A percentile compares a stretch with the other conserved stretches of the same genome.
Conservation (phyloP, 2,797 vertebrate species). For the Chrosomus eos region DNA sequence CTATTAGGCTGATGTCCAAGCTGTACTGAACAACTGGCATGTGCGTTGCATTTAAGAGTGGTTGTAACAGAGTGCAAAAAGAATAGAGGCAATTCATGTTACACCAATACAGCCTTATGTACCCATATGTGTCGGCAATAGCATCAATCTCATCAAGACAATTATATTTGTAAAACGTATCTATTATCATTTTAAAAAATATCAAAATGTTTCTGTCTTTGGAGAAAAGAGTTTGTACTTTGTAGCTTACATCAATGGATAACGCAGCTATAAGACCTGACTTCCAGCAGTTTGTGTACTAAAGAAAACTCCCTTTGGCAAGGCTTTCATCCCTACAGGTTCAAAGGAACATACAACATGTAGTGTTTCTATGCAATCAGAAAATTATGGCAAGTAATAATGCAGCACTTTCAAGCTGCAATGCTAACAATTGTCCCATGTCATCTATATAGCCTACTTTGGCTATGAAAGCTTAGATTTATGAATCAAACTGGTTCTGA, state of each 20-base stretch:
- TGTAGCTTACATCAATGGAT: background rate
- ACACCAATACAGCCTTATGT: background rate
- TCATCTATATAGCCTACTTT: background rate
- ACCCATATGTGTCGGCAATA: background rate
- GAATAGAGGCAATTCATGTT: background rate
- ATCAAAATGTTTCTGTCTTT: background rate
- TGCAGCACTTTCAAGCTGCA: background rate
- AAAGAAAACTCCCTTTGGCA: conserved; percentile 10
- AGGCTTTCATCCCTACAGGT: background rate
- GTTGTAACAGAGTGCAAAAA: conserved; percentile 11
- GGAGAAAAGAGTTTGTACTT: background rate
- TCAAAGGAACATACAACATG: background rate
- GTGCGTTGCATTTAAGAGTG: background rate
- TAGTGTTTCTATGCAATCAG: background rate
- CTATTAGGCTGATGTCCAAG: background rate
- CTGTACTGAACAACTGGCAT: background rate
- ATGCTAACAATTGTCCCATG: background rate
- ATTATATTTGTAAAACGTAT: too few species aligned
- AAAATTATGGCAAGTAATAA: background rate
- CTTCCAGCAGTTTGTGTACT: conserved; percentile 1
- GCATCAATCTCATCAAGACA: background rate
- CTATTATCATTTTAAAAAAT: background rate
- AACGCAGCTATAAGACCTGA: background rate
- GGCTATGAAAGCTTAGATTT: background rate
- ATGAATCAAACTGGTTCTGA: background rate